phyloP scores from a whole-genome alignment of 35 echinoderm and acorn worm species.

The Ptychodera flava region DNA sequence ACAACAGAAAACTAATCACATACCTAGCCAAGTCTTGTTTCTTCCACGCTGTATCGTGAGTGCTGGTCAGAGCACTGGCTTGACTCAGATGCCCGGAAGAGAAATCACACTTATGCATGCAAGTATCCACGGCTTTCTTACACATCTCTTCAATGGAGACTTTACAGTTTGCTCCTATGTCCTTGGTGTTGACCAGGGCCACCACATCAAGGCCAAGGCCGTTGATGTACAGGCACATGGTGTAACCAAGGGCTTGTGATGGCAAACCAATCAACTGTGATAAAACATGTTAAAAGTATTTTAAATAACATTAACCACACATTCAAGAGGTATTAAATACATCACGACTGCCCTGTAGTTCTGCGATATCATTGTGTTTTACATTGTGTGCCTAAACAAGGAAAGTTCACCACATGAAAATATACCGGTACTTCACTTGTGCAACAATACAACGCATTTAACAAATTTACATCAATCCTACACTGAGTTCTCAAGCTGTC shows the following conservation, averaged over 20 bases:
- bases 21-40: constrained; percentile 20
- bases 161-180: constrained; percentile 44
- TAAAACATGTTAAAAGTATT: too few species aligned
- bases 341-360: too few species aligned
- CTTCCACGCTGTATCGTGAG: constrained; percentile 20
- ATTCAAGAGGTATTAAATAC: too few species aligned
- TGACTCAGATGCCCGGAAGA: background rate
- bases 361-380: too few species aligned
- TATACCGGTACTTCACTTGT: too few species aligned
- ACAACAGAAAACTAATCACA: too few species aligned
- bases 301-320: too few species aligned
- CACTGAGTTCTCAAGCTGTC: too few species aligned
- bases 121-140: constrained; percentile 45
- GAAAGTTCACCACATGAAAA: too few species aligned
- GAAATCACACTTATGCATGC: constrained; percentile 35
- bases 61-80: constrained; percentile 7
- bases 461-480: too few species aligned
- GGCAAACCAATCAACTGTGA: constrained; percentile 51
- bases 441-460: too few species aligned
- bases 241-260: constrained; percentile 41
- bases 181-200: constrained; percentile 36
- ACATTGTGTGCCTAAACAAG: too few species aligned
- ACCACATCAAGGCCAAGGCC: constrained; percentile 52
- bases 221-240: constrained; percentile 42
- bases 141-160: constrained; percentile 52